phyloP scores from a whole-genome alignment of 37 sponge, comb jelly and placozoan species.

The Agelas oroides region DNA sequence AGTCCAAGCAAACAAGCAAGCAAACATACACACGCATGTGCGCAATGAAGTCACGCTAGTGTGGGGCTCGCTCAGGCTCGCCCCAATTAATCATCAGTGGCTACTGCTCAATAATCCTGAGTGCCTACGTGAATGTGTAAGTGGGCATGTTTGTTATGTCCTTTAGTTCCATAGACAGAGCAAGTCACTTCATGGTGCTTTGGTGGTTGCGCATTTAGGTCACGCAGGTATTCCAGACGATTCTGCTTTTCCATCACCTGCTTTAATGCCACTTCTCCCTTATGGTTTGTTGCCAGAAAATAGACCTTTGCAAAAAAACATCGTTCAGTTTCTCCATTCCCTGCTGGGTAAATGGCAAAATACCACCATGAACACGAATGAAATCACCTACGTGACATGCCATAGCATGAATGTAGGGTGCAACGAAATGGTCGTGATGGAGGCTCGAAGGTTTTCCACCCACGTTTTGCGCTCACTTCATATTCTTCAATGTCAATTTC shows the following conservation, averaged over 20 bases:
- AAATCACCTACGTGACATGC: too few relatives aligned
- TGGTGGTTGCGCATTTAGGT: background rate
- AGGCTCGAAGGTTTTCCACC: too few relatives aligned
- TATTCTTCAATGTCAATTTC: too few relatives aligned
- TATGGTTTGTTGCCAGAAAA: background rate
- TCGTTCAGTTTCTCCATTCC: background rate
- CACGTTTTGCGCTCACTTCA: too few relatives aligned
- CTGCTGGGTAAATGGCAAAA: background rate
- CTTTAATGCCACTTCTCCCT: background rate
- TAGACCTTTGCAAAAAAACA: background rate
- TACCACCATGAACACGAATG: background rate
- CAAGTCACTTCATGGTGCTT: background rate
- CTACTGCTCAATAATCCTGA: too few relatives aligned
- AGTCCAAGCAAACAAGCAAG: too few relatives aligned
- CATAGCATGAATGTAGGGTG: too few relatives aligned
- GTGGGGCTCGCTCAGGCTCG: too few relatives aligned
- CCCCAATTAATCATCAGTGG: too few relatives aligned
- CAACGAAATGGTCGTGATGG: too few relatives aligned
- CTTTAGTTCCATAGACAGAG: background rate
- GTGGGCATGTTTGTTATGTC: background rate
- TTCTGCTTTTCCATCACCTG: background rate
- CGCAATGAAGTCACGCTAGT: too few relatives aligned
- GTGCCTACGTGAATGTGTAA: background rate
- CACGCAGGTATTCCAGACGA: background rate
- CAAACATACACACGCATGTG: too few relatives aligned